Evolutionary conservation across 2,888 invertebrate genomes (phyloP).

Genomic region (Mantis religiosa): DNA sequence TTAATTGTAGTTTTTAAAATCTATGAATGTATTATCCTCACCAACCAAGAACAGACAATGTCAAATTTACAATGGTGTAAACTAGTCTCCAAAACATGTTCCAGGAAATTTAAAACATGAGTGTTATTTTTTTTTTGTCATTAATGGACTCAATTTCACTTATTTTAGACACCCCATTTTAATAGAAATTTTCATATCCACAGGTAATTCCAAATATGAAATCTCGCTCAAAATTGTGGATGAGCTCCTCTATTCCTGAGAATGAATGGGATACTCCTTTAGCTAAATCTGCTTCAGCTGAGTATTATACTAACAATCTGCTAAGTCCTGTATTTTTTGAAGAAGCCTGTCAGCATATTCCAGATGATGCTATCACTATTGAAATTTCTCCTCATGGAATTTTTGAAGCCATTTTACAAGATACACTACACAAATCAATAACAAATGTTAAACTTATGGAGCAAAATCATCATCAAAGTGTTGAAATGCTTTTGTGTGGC

Average conservation of each 20-base stretch:
- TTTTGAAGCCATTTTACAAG: conserved; percentile 86
- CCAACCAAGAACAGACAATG: too few species aligned
- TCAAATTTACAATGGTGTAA: too few species aligned
- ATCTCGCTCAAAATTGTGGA: conserved; percentile 69
- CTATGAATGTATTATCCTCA: too few species aligned
- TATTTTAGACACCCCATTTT: neutral
- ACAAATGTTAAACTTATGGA: conserved; percentile 69
- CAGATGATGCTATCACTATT: conserved; percentile 80
- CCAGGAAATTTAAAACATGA: too few species aligned
- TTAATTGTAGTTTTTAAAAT: too few species aligned
- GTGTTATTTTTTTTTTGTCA: too few species aligned
- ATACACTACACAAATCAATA: conserved; percentile 66
- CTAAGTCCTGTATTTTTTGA: conserved; percentile 90
- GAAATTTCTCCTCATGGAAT: conserved; percentile 93
- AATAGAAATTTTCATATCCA: neutral
- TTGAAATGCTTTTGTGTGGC: conserved; percentile 46
- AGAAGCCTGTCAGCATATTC: conserved; percentile 79
- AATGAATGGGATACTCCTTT: conserved; percentile 63
- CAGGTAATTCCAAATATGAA: conserved; percentile 59
- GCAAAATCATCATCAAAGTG: conserved; percentile 48
- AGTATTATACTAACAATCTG: conserved; percentile 94
- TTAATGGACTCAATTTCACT: too few species aligned
- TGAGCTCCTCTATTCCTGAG: conserved; percentile 78
- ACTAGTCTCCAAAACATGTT: too few species aligned
- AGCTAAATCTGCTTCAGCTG: conserved; percentile 68